A percentile compares a stretch with the other conserved stretches of the same genome.
These are phyloP conservation scores for Aricia artaxerxes DNA, from an alignment of 2,888 invertebrate species.

Conservation along the genomic window DNA sequence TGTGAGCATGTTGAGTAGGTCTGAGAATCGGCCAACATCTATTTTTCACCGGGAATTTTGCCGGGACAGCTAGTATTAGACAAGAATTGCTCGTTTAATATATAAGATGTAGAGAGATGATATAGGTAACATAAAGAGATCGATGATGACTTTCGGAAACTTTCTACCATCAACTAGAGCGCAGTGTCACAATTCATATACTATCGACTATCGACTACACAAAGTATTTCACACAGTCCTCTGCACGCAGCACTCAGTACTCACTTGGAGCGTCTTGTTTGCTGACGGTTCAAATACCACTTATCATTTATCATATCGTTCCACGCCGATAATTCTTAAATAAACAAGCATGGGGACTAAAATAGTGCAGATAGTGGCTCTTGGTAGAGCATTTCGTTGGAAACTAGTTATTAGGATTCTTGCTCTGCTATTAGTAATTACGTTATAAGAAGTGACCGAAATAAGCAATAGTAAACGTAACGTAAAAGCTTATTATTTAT, in stretches of 20 bases:
- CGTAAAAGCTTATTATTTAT: not conserved
- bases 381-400: not conserved
- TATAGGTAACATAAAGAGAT: too few species aligned
- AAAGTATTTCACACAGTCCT: not conserved
- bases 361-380: not conserved
- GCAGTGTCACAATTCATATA: too few species aligned
- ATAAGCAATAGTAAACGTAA: not conserved
- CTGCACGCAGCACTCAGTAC: not conserved
- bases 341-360: not conserved
- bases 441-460: not conserved
- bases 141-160: too few species aligned
- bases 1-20: too few species aligned
- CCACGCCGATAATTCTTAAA: not conserved
- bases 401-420: not conserved
- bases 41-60: too few species aligned
- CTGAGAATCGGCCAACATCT: too few species aligned
- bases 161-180: too few species aligned
- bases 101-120: too few species aligned
- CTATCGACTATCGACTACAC: too few species aligned
- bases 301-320: conserved; percentile 2
- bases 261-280: not conserved
- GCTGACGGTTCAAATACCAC: not conserved
- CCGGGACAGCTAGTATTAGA: too few species aligned
- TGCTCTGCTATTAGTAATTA: not conserved
- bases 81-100: too few species aligned